Conservation (phyloP, 2,113 vertebrate genomes). For the Sylvilagus bachmani region DNA sequence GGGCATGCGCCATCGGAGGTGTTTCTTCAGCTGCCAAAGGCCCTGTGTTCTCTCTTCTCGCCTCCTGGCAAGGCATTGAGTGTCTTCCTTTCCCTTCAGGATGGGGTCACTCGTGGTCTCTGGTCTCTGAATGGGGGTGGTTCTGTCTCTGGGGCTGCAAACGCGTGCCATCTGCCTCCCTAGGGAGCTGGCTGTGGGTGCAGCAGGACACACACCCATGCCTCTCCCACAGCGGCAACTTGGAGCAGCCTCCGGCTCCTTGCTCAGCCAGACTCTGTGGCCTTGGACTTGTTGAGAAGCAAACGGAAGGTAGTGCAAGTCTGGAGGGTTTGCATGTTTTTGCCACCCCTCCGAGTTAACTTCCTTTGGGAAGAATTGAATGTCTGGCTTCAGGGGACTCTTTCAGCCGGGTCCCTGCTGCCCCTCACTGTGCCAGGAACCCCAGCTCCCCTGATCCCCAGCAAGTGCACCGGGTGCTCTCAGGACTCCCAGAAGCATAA, state of each 20-base stretch:
- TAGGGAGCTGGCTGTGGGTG: not conserved
- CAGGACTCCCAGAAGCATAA: not conserved
- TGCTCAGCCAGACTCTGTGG: not conserved
- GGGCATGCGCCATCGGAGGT: too few species aligned
- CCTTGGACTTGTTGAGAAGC: not conserved
- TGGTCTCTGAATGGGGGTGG: not conserved
- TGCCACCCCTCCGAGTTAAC: not conserved
- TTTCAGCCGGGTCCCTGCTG: not conserved
- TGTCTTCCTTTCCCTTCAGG: not conserved
- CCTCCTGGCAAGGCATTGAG: not conserved
- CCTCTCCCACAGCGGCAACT: not conserved
- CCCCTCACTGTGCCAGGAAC: not conserved
- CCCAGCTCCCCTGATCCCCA: not conserved
- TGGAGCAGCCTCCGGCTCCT: not conserved
- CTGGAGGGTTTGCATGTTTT: not conserved
- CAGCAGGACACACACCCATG: not conserved
- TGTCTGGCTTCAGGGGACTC: not conserved
- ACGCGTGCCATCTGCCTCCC: not conserved
- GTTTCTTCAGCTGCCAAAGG: too few species aligned
- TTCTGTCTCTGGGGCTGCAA: not conserved
- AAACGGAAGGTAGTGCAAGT: not conserved
- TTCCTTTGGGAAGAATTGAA: not conserved
- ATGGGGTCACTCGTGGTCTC: not conserved
- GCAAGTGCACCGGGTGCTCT: not conserved
- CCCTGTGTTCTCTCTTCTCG: too few species aligned